Conservation (phyloP, 1,140 invertebrate species). For the Tetranychus urticae region DNA sequence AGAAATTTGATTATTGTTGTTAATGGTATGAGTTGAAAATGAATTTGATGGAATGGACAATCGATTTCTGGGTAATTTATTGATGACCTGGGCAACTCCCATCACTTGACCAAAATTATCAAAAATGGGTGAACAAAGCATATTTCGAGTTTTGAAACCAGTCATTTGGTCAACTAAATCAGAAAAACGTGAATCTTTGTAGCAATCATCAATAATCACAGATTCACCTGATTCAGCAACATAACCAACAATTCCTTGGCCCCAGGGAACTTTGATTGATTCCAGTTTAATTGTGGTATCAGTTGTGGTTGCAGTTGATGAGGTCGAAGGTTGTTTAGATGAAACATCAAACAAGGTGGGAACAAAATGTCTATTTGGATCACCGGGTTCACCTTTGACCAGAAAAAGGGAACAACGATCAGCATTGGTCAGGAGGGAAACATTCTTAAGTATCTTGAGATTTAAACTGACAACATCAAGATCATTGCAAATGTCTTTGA, state of each 20-base stretch:
- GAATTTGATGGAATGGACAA: slow-evolving; percentile 16
- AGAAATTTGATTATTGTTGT: not conserved
- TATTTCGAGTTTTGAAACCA: slow-evolving; percentile 68
- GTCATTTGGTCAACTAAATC: slow-evolving; percentile 73
- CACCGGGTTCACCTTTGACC: slow-evolving; percentile 19
- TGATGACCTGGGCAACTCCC: slow-evolving; percentile 87
- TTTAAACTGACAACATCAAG: slow-evolving; percentile 72
- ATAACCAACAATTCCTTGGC: slow-evolving; percentile 65
- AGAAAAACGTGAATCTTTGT: slow-evolving; percentile 74
- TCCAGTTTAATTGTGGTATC: slow-evolving; percentile 38
- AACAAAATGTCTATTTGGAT: slow-evolving; percentile 8
- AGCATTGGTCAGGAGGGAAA: slow-evolving; percentile 66
- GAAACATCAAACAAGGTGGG: slow-evolving; percentile 60
- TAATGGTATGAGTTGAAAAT: not conserved
- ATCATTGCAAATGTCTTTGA: slow-evolving; percentile 90
- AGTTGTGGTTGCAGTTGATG: too few species aligned
- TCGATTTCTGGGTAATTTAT: slow-evolving; percentile 40
- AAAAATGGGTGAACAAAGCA: slow-evolving; percentile 88
- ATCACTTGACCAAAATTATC: slow-evolving; percentile 80
- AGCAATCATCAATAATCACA: slow-evolving; percentile 84
- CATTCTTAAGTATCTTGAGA: slow-evolving; percentile 88
- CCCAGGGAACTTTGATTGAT: slow-evolving; percentile 63
- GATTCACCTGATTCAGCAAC: slow-evolving; percentile 74
- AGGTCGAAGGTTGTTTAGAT: slow-evolving; percentile 20
- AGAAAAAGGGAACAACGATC: slow-evolving; percentile 79